Evolutionary conservation across 2,888 invertebrate species (phyloP), one percentile per base, ranked within the genome.

Genomic region (Xiphydria camelus): DNA sequence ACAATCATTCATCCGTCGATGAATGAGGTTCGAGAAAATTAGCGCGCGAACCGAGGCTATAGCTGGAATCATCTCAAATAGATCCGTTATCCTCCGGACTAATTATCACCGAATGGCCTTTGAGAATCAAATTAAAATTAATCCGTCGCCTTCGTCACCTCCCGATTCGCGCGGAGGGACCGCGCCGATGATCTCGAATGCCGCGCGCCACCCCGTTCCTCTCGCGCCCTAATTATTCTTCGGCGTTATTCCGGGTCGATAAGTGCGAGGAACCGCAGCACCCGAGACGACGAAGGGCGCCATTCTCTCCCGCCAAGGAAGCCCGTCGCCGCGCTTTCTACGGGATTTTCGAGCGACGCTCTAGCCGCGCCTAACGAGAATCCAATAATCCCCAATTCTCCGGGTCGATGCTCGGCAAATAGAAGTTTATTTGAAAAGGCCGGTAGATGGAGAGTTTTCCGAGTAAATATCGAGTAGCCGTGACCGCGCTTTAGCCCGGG

Each of bases 371-470:
- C 68, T 66, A 69, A 68, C 64, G 68, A 70, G 66, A 70, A 68
- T 68, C 68, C 69, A 66, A 70, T 70, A 68, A 70, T 68, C 68
- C 61, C 57, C 68, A 68, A 69, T 69, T 68, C 62, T 62, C 49
- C 59, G 62, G 64, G 58, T 61, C 63, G 61, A 56, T 62, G 67
- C 62, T 49, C 61, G 45, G 51, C 65, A 66, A 67, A 69, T 68
- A 62, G 61, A 62, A 68, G 65, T 67, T 68, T 63, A 63, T 68
- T 59, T 57, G 59, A 57, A 58, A 61, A 57, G 57, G 25, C 40
- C 49, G 37, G 36, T 21, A 25, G 49, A 43, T 41, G 40, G 34
- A 47, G 48, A 47, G 36, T 53, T 49, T 51, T 45, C 45, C 38
- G 38, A 33, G 43, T 51, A 47, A 40, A 48, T 51, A 53, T 35